Evolutionary conservation across 2,113 vertebrate species (phyloP).

Genomic region (Ginglymostoma cirratum): DNA sequence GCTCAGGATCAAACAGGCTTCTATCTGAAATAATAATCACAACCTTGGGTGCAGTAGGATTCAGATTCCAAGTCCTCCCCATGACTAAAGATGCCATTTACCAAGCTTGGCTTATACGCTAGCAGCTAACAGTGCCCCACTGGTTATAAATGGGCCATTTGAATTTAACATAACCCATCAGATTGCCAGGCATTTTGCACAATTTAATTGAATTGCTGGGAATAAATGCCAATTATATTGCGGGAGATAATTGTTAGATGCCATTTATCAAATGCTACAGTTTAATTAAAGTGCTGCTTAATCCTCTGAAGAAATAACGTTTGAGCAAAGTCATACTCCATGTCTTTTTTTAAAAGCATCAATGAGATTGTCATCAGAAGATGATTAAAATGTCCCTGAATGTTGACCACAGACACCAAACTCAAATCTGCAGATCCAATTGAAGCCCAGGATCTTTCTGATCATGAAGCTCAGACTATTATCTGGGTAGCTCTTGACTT

Average conservation of each 20-base stretch:
- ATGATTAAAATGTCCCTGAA: background rate
- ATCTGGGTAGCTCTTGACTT: no score
- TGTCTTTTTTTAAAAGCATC: background rate
- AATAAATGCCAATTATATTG: background rate
- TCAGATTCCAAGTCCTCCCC: background rate
- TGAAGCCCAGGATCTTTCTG: background rate
- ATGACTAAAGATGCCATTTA: background rate
- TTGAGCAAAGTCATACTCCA: background rate
- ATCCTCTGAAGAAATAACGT: background rate
- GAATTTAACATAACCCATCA: background rate
- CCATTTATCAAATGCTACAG: background rate
- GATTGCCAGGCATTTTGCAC: background rate
- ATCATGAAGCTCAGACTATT: background rate
- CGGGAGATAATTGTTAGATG: background rate
- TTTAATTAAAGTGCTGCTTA: background rate
- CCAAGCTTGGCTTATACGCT: background rate
- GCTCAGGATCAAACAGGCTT: background rate
- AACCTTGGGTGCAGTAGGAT: background rate
- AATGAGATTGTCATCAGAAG: background rate
- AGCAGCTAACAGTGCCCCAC: background rate
- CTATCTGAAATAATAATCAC: background rate
- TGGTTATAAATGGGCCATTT: background rate
- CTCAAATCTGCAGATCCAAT: background rate
- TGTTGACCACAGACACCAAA: background rate
- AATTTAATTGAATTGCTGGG: slow-evolving; percentile 23